Evolutionary conservation across 2,113 vertebrate genomes (phyloP).

Genomic region (Lasiurus borealis): DNA sequence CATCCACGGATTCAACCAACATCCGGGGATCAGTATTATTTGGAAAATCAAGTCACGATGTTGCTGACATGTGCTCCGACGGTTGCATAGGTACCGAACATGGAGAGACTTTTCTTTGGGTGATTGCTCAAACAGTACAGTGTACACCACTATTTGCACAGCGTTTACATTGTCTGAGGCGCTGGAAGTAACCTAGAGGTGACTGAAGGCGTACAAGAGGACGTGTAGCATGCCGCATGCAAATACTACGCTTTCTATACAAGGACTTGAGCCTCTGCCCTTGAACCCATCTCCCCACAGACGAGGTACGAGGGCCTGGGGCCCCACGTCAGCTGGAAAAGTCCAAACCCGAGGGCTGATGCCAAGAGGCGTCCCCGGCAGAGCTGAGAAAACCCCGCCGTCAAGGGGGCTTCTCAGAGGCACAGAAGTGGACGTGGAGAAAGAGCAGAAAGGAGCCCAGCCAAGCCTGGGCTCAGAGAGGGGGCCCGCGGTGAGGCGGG

Average conservation of each 20-base stretch:
- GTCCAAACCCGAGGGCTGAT: neutral
- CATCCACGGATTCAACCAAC: neutral
- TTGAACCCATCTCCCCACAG: neutral
- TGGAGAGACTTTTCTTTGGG: neutral
- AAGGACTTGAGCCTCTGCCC: neutral
- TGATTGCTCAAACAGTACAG: neutral
- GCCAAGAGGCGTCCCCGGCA: neutral
- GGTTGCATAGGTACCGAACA: neutral
- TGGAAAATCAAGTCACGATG: neutral
- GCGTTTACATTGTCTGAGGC: neutral
- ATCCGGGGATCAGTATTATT: neutral
- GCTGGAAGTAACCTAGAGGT: neutral
- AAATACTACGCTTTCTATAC: neutral
- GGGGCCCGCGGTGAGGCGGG: accelerated
- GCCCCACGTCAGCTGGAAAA: neutral
- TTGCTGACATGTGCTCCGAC: neutral
- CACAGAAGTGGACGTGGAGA: neutral
- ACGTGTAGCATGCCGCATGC: neutral
- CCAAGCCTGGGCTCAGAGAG: neutral
- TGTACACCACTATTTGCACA: neutral
- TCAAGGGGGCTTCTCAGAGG: neutral
- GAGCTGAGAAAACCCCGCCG: neutral
- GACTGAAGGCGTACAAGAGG: neutral
- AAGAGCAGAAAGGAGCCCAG: neutral
- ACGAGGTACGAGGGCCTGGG: too few species aligned